These are phyloP conservation scores for Lampris megalopsis DNA, from an alignment of 2,113 vertebrate genomes.

Conservation along the genomic window DNA sequence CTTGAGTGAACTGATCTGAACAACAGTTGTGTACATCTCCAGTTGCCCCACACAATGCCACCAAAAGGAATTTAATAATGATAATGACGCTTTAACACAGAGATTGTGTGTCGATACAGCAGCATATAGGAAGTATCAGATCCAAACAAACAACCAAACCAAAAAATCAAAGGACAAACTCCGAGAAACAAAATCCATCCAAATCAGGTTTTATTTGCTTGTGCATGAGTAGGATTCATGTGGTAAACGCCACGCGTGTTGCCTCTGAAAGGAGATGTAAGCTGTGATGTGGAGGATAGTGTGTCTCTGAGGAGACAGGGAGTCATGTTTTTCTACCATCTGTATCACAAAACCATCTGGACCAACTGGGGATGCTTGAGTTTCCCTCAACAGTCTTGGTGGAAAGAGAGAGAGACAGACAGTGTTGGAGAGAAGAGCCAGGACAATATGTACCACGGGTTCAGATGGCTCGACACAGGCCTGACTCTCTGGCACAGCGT, in stretches of 20 bases:
- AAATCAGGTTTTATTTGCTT: too few relatives aligned
- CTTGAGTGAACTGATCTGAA: too few relatives aligned
- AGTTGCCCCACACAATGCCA: too few relatives aligned
- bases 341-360: constrained; percentile 49
- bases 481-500: neutral
- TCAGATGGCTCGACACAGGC: constrained; percentile 35
- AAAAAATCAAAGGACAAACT: neutral
- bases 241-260: neutral
- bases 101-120: too few relatives aligned
- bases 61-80: too few relatives aligned
- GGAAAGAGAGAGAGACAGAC: neutral
- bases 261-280: too few relatives aligned
- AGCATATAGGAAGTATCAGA: too few relatives aligned
- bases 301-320: constrained; percentile 1
- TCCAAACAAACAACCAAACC: neutral
- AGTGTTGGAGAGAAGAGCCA: constrained; percentile 9
- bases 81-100: too few relatives aligned
- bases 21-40: too few relatives aligned
- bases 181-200: too few relatives aligned
- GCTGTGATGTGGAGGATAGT: neutral
- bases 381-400: constrained; percentile 20
- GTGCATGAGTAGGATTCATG: neutral
- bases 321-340: neutral
- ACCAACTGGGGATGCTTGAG: constrained; percentile 29
- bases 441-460: constrained; percentile 8